These are phyloP conservation scores for Villa cingulata DNA, from an alignment of 2,888 invertebrate genomes.

Conservation along the genomic window DNA sequence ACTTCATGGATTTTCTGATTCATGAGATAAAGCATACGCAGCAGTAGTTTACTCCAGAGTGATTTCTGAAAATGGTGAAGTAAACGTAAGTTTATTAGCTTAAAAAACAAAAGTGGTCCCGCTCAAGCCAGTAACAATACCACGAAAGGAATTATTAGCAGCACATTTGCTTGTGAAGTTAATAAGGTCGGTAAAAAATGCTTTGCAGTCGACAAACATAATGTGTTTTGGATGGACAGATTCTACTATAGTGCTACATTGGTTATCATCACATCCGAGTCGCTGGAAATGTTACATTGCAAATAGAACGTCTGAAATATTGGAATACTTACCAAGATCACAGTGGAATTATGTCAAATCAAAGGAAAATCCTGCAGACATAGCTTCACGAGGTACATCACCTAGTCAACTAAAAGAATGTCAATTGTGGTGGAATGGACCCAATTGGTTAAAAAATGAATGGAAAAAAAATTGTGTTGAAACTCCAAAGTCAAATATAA, in stretches of 20 bases:
- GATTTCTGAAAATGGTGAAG: neutral
- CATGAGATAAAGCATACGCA: constrained; percentile 1
- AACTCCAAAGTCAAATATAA: too few species aligned
- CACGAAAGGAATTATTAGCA: neutral
- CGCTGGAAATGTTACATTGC: neutral
- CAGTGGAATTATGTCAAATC: neutral
- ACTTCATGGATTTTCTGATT: neutral
- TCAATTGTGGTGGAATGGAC: too few species aligned
- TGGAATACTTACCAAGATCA: neutral
- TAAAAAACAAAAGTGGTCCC: constrained; percentile 1
- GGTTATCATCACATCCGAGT: neutral
- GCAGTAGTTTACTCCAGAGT: constrained; percentile 1
- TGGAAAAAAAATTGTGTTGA: neutral
- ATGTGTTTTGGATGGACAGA: constrained; percentile 1
- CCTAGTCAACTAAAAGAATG: neutral
- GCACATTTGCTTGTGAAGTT: neutral
- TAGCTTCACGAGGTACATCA: neutral
- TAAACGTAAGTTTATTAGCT: neutral
- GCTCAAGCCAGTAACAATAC: neutral
- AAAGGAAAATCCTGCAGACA: neutral
- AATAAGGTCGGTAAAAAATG: neutral
- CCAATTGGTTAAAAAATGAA: too few species aligned
- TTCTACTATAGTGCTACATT: neutral
- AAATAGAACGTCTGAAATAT: neutral
- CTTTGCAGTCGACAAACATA: neutral